Evolutionary conservation across 1,140 invertebrate genomes (phyloP).

Genomic region (Camponotus pennsylvanicus): DNA sequence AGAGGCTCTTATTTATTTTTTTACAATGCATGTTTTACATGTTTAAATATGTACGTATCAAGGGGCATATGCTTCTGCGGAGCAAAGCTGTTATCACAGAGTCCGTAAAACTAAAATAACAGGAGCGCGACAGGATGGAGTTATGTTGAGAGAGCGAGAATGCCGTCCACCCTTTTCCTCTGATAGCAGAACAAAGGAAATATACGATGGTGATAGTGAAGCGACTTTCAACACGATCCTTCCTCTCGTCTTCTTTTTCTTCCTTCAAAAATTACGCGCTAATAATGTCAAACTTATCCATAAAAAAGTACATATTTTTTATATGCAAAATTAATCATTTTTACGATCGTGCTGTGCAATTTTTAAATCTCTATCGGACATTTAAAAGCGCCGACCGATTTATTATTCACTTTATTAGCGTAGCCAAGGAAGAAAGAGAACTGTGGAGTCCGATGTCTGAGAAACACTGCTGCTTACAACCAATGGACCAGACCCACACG

Average conservation of each 20-base stretch:
- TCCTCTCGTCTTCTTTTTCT: not conserved
- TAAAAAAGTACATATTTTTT: not conserved
- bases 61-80: not conserved
- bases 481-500: slow-evolving; percentile 71
- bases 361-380: not conserved
- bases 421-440: slow-evolving; percentile 14
- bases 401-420: not conserved
- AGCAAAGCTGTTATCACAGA: slow-evolving; percentile 56
- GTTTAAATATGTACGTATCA: not conserved
- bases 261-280: not conserved
- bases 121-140: slow-evolving; percentile 1
- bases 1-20: not conserved
- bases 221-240: slow-evolving; percentile 68
- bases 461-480: slow-evolving; percentile 78
- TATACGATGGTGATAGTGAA: slow-evolving; percentile 73
- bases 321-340: slow-evolving; percentile 6
- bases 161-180: slow-evolving; percentile 72
- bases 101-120: slow-evolving; percentile 28
- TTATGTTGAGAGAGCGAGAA: slow-evolving; percentile 64
- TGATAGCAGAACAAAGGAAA: slow-evolving; percentile 76
- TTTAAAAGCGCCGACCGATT: not conserved
- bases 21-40: not conserved
- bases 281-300: not conserved
- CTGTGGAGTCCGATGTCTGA: slow-evolving; percentile 58
- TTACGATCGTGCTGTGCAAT: not conserved